Conservation (phyloP, 30 jellyfish, hydroid and myxozoan genomes). For the Hydractinia echinata region DNA sequence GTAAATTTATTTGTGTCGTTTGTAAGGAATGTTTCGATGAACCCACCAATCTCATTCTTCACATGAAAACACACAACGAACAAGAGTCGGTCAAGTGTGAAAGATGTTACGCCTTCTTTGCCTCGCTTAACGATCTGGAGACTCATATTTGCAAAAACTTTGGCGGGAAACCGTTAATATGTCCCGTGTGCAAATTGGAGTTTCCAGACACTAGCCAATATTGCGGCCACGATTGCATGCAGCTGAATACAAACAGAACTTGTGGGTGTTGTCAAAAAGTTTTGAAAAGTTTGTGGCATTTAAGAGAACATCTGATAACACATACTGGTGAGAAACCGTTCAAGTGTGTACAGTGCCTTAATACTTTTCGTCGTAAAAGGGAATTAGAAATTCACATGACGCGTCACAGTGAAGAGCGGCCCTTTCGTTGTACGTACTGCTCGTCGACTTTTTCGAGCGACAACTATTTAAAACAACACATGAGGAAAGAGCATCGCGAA, state of each 20-base stretch:
- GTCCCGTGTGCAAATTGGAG: slow-evolving; percentile 3
- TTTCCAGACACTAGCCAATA: background rate
- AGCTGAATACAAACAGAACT: background rate
- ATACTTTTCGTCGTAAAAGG: slow-evolving; percentile 22
- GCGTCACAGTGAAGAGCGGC: slow-evolving; percentile 4
- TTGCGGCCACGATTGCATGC: slow-evolving; percentile 23
- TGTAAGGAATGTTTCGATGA: slow-evolving; percentile 18
- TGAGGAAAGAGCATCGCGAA: slow-evolving; percentile 13
- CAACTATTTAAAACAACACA: slow-evolving; percentile 20
- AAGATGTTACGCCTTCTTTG: slow-evolving; percentile 3
- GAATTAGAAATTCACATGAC: slow-evolving; percentile 21
- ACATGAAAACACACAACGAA: slow-evolving; percentile 30
- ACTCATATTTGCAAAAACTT: slow-evolving; percentile 15
- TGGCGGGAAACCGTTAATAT: slow-evolving; percentile 18
- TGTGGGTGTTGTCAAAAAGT: slow-evolving; percentile 20
- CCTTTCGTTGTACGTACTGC: background rate
- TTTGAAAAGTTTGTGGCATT: slow-evolving; percentile 20
- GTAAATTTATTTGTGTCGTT: slow-evolving; percentile 17
- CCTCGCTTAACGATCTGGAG: slow-evolving; percentile 20
- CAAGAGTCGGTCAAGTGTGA: slow-evolving; percentile 17
- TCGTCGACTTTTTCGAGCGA: background rate
- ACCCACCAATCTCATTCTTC: slow-evolving; percentile 8
- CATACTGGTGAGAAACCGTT: slow-evolving; percentile 26
- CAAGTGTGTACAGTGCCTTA: slow-evolving; percentile 21
- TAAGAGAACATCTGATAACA: slow-evolving; percentile 29